Evolutionary conservation across 2,888 invertebrate species (phyloP), one percentile per base, ranked within the genome.

Genomic region (Microctonus hyperodae): DNA sequence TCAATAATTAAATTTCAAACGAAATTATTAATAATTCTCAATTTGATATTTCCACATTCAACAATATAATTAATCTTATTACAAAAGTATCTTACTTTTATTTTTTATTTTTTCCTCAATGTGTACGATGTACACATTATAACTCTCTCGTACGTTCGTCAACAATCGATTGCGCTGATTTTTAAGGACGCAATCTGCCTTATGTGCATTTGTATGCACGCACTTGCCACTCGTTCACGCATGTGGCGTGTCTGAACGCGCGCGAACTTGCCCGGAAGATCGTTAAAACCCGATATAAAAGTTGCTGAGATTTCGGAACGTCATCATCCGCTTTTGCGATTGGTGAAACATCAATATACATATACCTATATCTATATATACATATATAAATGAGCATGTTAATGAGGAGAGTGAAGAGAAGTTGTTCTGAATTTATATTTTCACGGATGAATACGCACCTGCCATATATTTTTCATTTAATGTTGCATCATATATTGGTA

Each of bases 371-470:
- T n/a, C n/a, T n/a, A n/a, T n/a, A n/a, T n/a, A n/a, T n/a, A 11
- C 16, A 57, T 31, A 9, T 56, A 11, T 22, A 5, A 10, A 56
- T 20, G 40, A 31, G 50, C n/a, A 35, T 44, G 40, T 57, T 31
- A 48, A 40, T 31, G 55, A 65, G 64, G 25, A 66, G 62, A 40
- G 40, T 40, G 67, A 73, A 75, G 70, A 68, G 71, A 72, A 69
- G 64, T 70, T 69, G 72, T 70, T 74, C 72, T 68, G 74, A 70
- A 77, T 75, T 76, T 73, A 76, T 76, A 75, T 75, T 73, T 73
- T 70, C 69, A 65, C 70, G 69, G 71, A 70, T 73, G 70, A 69
- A 69, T 72, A 74, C 75, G 16, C 44, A 75, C 76, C 76, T 76
- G 76, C 74, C 74, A 72, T 73, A 71, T 68, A 68, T 74, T 75